These are phyloP conservation scores for Morus bassanus DNA, from an alignment of 2,797 vertebrate genomes.

Conservation along the genomic window DNA sequence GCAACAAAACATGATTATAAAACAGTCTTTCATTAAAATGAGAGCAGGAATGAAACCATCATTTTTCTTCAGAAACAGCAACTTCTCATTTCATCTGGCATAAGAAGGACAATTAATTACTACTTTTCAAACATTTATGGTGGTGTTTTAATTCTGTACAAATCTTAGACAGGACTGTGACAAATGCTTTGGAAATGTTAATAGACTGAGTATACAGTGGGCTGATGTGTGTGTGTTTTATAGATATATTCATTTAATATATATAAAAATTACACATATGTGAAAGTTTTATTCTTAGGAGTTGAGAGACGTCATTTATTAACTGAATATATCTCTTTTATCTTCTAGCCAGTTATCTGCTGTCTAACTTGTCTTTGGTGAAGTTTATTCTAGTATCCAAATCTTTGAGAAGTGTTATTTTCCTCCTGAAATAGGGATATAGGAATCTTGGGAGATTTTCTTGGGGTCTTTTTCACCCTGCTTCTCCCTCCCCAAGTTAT, in stretches of 20 bases:
- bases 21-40: neutral
- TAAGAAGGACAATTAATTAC: neutral
- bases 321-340: neutral
- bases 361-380: neutral
- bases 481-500: rapidly evolving
- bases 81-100: neutral
- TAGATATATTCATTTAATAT: neutral
- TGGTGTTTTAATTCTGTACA: neutral
- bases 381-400: neutral
- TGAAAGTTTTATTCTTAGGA: neutral
- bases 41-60: neutral
- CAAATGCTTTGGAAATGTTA: neutral
- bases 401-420: neutral
- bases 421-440: neutral
- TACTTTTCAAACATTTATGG: neutral
- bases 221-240: neutral
- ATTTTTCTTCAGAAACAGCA: neutral
- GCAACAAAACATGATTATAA: neutral
- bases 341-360: neutral
- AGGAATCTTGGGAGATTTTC: neutral
- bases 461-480: rapidly evolving
- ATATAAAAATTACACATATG: neutral
- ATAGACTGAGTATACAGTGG: neutral
- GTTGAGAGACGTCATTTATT: neutral
- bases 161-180: neutral